phyloP scores from a whole-genome alignment of 2,888 invertebrate species.

The Augiades crinisus region DNA sequence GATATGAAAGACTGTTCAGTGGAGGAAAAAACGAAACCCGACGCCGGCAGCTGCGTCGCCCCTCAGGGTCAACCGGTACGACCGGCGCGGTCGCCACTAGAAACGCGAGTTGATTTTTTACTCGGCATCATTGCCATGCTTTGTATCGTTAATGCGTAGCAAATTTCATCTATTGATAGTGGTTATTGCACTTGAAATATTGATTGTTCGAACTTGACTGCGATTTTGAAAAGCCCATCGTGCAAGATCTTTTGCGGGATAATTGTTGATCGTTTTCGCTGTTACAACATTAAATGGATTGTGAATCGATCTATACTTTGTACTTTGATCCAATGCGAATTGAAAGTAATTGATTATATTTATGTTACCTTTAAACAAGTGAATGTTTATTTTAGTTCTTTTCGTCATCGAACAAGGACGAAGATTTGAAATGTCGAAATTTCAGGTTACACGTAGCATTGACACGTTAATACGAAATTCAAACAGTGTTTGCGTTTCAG shows the following conservation, averaged over 20 bases:
- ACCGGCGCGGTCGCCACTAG: slow-evolving; percentile 46
- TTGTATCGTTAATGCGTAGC: slow-evolving; percentile 18
- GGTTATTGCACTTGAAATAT: slow-evolving; percentile 11
- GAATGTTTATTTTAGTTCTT: not conserved
- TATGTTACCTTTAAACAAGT: not conserved
- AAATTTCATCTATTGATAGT: slow-evolving; percentile 31
- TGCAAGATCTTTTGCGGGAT: not conserved
- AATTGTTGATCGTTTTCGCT: not conserved
- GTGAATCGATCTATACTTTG: not conserved
- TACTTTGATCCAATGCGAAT: slow-evolving; percentile 1
- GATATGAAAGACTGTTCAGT: slow-evolving; percentile 33
- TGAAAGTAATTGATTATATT: slow-evolving; percentile 12
- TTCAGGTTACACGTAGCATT: slow-evolving; percentile 9
- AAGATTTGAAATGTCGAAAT: slow-evolving; percentile 8
- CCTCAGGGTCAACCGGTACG: slow-evolving; percentile 75
- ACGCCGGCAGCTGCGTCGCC: slow-evolving; percentile 55
- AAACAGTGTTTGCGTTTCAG: too few species aligned
- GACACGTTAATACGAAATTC: slow-evolving; percentile 11
- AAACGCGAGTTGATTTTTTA: slow-evolving; percentile 58
- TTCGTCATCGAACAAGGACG: not conserved
- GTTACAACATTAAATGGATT: not conserved
- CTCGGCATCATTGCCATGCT: slow-evolving; percentile 51
- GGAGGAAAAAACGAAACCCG: slow-evolving; percentile 48
- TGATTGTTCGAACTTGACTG: not conserved
- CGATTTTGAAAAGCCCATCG: not conserved